Base-by-base conservation (phyloP, 2,797 vertebrate species). In the Tadarida brasiliensis region DNA sequence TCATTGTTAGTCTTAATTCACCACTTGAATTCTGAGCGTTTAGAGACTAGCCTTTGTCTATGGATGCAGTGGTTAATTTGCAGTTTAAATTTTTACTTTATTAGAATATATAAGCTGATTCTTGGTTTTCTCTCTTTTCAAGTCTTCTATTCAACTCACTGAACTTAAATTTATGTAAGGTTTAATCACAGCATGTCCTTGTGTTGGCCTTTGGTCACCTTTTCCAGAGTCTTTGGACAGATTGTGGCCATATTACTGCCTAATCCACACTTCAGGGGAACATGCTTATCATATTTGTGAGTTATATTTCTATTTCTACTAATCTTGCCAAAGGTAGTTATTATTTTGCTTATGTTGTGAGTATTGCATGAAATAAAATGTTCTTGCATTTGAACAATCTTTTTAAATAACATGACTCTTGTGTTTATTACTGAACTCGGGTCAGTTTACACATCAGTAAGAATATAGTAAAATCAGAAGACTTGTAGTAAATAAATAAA, bases 311-410 rank as follows among this genome's bases (percentile, higher is more conserved):
- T 24, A 3, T 91, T 93, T 76, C 57, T 77, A 16, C 71, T 92
- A 80, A 68, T 93, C 35, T 84, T 82, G 30, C 49, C 56, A 73
- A 54, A 76, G 70, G 35, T 80, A 70, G 33, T 90, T 61, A 78
- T 30, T 80, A 67, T 67, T 92, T 85, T 96, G 67, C 76, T 73
- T 96, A 35, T 90, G 86, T 89, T 92, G 71, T 70, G 33, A 71
- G 77, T 85, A 74, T 87, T 91, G 81, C 39, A 30, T 87, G 61
- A 94, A 95, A 89, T 96, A 95, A 94, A 97, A 88, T 93, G 19
- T 92, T 89, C 17, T 67, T 94, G 35, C 44, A 78, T 83, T 87
- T 90, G 76, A 92, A 84, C 71, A 92, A 57, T 35, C 65, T 44
- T 83, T 84, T 92, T 61, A 63, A 63, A 61, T 90, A 82, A 85